Percentiles rank a stretch among this genome's conserved stretches.
These are phyloP conservation scores for Scophthalmus maximus DNA, from an alignment of 2,113 vertebrate genomes.

Conservation along the genomic window DNA sequence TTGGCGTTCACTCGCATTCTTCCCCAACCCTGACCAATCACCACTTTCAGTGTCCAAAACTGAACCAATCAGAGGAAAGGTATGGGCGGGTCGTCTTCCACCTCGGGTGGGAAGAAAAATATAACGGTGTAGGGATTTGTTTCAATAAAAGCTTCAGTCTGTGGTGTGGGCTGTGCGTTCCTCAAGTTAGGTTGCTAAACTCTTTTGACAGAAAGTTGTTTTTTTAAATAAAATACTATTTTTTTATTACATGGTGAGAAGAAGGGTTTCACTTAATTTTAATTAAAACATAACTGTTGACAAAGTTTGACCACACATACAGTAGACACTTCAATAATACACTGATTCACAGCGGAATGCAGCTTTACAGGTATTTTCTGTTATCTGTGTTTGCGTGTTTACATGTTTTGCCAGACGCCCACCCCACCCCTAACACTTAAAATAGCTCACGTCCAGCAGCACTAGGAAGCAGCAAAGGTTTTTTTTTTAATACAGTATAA, in stretches of 20 bases:
- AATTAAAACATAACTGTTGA: background rate
- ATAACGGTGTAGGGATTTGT: no score
- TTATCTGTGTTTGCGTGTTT: background rate
- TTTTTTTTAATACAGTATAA: background rate
- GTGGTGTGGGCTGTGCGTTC: no score
- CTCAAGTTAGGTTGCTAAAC: no score
- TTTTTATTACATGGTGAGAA: background rate
- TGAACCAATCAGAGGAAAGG: background rate
- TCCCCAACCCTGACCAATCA: background rate
- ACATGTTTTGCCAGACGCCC: no score
- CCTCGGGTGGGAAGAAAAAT: no score
- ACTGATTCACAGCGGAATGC: background rate
- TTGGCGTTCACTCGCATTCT: background rate
- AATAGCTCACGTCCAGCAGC: background rate
- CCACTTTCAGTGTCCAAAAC: no score
- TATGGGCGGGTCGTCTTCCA: background rate
- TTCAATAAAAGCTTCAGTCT: no score
- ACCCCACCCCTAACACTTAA: no score
- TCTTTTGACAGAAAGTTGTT: no score
- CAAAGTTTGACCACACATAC: background rate
- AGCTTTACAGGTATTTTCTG: background rate
- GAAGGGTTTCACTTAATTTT: no score
- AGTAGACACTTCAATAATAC: background rate
- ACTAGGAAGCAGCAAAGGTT: background rate
- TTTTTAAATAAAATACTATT: no score